A percentile compares a stretch with the other conserved stretches of the same genome.
Conservation (phyloP, 2,797 vertebrate genomes). For the Sebastes baramenuke region DNA sequence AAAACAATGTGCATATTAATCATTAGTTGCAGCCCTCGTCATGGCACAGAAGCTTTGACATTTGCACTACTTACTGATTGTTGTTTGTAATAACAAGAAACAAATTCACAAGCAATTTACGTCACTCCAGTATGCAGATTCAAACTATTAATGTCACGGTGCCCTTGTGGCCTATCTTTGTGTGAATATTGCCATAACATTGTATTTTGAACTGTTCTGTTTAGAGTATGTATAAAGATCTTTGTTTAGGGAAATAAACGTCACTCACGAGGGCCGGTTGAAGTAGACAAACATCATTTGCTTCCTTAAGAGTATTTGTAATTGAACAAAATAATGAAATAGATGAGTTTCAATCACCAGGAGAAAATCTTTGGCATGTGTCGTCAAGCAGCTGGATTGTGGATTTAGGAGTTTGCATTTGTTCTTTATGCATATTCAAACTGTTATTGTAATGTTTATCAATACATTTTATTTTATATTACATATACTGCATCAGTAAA, state of each 20-base stretch:
- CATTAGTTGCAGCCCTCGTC: too few relatives aligned
- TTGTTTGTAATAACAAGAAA: too few relatives aligned
- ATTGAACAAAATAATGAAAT: background rate
- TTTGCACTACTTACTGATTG: too few relatives aligned
- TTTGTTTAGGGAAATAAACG: background rate
- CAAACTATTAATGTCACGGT: too few relatives aligned
- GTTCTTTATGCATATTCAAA: background rate
- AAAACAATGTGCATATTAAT: too few relatives aligned
- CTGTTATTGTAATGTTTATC: background rate
- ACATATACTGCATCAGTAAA: background rate
- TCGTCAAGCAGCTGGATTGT: too few relatives aligned
- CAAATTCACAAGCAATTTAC: background rate
- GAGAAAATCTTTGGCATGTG: background rate
- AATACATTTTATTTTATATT: background rate
- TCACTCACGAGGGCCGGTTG: background rate
- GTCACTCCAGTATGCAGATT: background rate
- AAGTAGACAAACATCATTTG: background rate
- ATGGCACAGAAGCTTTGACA: too few relatives aligned
- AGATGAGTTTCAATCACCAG: background rate
- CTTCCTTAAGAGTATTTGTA: background rate
- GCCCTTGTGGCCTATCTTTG: background rate
- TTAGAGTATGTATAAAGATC: background rate
- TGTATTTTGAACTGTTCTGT: background rate
- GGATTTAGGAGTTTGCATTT: background rate
- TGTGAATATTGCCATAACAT: background rate